Evolutionary conservation across 2,888 invertebrate species (phyloP).

Genomic region (Orthosia gracilis): DNA sequence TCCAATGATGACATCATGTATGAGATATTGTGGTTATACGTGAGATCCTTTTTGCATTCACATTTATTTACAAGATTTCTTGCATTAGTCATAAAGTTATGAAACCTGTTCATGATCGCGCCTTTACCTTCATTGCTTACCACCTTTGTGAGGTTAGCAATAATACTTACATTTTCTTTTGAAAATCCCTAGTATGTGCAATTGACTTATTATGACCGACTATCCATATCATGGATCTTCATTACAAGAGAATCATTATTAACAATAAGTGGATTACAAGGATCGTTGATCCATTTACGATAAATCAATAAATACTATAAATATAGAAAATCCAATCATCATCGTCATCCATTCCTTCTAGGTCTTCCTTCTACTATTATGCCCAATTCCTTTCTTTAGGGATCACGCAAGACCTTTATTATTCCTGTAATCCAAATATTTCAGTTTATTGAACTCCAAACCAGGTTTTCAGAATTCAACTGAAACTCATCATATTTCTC

Average conservation of each 20-base stretch:
- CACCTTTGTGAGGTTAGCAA: conserved; percentile 11
- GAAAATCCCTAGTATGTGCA: not conserved
- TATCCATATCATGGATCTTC: not conserved
- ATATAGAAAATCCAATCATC: too few relatives aligned
- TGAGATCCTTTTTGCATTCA: conserved; percentile 50
- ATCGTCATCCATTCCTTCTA: not conserved
- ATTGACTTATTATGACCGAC: not conserved
- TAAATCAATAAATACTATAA: not conserved
- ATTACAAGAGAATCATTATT: not conserved
- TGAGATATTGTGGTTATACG: conserved; percentile 7
- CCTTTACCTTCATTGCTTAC: conserved; percentile 23
- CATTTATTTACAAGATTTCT: conserved; percentile 37
- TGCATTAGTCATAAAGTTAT: conserved; percentile 55
- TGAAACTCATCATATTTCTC: not conserved
- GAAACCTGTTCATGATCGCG: conserved; percentile 50
- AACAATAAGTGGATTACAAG: not conserved
- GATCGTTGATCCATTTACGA: not conserved
- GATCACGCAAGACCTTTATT: not conserved
- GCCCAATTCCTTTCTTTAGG: not conserved
- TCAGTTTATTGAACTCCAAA: not conserved
- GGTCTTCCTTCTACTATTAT: too few relatives aligned
- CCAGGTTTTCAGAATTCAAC: not conserved
- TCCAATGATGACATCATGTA: conserved; percentile 52
- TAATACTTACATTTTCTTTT: not conserved
- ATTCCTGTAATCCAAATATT: too few relatives aligned